Evolutionary conservation across 1,140 invertebrate species (phyloP).

Genomic region (Epicauta chinensis): DNA sequence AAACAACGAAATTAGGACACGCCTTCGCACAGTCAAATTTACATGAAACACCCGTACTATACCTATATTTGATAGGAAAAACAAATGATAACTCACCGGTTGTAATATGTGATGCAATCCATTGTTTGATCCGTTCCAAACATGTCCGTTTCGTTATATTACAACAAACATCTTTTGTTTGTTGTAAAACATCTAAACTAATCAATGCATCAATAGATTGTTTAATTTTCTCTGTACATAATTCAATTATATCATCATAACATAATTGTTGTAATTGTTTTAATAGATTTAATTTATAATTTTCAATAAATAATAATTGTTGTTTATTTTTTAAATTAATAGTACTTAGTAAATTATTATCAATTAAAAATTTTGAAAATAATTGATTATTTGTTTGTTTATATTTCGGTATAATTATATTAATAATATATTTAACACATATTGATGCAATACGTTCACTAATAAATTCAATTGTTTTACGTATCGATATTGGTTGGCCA

Average conservation of each 20-base stretch:
- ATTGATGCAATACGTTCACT: slow-evolving; percentile 66
- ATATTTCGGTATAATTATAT: slow-evolving; percentile 30
- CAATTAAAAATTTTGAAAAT: no score
- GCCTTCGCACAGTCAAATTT: no score
- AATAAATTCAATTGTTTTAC: slow-evolving; percentile 68
- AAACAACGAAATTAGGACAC: no score
- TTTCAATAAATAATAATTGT: not conserved
- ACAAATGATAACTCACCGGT: not conserved
- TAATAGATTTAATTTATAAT: slow-evolving; percentile 5
- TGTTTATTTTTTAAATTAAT: not conserved
- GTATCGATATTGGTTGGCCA: slow-evolving; percentile 63
- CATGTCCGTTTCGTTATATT: slow-evolving; percentile 27
- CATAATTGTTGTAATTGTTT: slow-evolving; percentile 16
- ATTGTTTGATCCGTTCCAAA: slow-evolving; percentile 32
- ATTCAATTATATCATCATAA: slow-evolving; percentile 6
- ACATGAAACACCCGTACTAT: no score
- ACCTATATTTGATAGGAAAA: no score
- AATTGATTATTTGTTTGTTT: slow-evolving; percentile 17
- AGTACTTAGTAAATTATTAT: not conserved
- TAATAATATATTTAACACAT: slow-evolving; percentile 56
- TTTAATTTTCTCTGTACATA: slow-evolving; percentile 16
- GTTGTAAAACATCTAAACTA: slow-evolving; percentile 28
- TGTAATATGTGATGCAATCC: slow-evolving; percentile 33
- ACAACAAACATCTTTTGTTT: slow-evolving; percentile 28
- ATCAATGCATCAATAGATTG: slow-evolving; percentile 7